Evolutionary conservation across 2,888 invertebrate species (phyloP), one percentile per base, ranked within the genome.

Genomic region (Rhamphomyia laevipes): DNA sequence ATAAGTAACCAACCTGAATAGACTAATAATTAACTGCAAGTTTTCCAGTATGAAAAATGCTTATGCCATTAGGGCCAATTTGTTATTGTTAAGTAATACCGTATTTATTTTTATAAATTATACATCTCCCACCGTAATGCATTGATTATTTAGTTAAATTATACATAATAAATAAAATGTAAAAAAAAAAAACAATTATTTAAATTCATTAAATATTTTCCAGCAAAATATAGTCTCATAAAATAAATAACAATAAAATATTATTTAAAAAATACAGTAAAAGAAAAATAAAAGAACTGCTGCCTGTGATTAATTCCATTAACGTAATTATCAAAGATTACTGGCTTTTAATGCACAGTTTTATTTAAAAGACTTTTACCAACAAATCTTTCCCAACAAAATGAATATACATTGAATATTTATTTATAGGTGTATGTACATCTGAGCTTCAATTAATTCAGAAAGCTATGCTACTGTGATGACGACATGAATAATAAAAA

Each of bases 261-360:
- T 35, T n/a, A 35, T 13, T 13, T 33, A 33, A 33, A 33, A n/a
- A 13, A 13, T 2, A 35, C n/a, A n/a, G 13, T 7, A n/a, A 35
- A 35, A n/a, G n/a, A 9, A 35, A 35, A 35, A 35, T n/a, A 13
- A 30, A 35, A 13, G 35, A 35, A 27, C 23, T 27, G 23, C 23
- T 27, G 23, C 42, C 21, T 63, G 61, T 66, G 65, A 66, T 66
- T 66, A 66, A 66, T 64, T 57, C 66, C 66, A 66, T 66, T 66
- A 67, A 67, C 63, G 61, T 65, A 66, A 66, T 66, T 66, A 66
- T 66, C 63, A 61, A 51, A 63, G 65, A 67, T 66, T 66, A 64
- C 27, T 23, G 42, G 42, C 42, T 42, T 42, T 42, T 21, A 7
- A 42, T 42, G 27, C 10, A 42, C 11, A 17, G 12, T n/a, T 17